Base-by-base conservation (phyloP, 2,797 vertebrate genomes). In the Ceryle rudis region DNA sequence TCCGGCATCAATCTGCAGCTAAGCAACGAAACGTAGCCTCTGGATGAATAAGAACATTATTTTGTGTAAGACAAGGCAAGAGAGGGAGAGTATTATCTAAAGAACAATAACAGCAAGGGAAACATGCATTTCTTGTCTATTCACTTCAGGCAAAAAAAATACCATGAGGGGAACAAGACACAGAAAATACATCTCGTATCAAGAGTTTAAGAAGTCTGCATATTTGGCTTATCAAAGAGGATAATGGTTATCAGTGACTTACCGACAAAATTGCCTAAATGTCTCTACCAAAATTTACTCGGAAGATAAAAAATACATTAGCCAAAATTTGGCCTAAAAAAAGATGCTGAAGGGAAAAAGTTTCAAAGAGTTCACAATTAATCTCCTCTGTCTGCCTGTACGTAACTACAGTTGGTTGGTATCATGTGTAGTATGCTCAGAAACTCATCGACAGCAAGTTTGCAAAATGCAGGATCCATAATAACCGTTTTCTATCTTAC, bases 161-260 rank as follows among this genome's bases (percentile, higher is more conserved):
- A 73, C 7, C 65, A 46, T 41, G 85, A 67, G 41, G 81, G 77
- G 60, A 90, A 75, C 29, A 54, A 78, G 39, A 86, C 62, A 79
- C 64, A 51, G n/a, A 82, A 90, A 88, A 83, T 7, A 72, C 23
- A 60, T 62, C 71, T 80, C 67, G 7, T 6, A 51, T 19, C 0
- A 2, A 33, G 20, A 77, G 22, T 72, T 92, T 64, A 14, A 60
- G n/a, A 44, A 88, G 85, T 35, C 77, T 73, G 94, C 39, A 22
- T 90, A 86, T 77, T 80, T 86, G 44, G 47, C 60, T 90, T 95
- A 93, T 88, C 88, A 52, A 90, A 83, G 41, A 74, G 64, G 64
- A 77, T 92, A 96, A 93, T 22, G 3, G 47, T 80, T 93, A 93
- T 77, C 84, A 82, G 49, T 81, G 64, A 86, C 72, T 75, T 44